Evolutionary conservation across 2,797 vertebrate genomes (phyloP), one percentile per base, ranked within the genome.

Genomic region (Alosa sapidissima): DNA sequence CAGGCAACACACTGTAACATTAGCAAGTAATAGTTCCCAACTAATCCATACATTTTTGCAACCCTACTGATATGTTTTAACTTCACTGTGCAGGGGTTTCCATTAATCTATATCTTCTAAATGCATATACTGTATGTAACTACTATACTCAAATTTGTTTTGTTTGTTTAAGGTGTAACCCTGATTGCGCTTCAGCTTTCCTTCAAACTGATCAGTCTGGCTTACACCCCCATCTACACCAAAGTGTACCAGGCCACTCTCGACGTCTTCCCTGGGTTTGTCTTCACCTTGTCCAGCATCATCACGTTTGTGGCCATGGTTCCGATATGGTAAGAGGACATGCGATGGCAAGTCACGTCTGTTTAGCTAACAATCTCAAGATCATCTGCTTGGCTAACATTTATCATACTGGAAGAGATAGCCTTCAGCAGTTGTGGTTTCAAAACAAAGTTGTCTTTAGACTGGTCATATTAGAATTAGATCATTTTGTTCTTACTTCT

Each of bases 181-280:
- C 97, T 99, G 54, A 96, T 96, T 75, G 72, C 84, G 3, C 95
- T 99, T 87, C 97, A 99, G 92, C 45, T 98, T 84, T 93, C 93
- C 36, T 94, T 99, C 89, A 95, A 96, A 86, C 87, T 96, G 33
- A 95, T 94, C 0, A 94, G 96, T 21, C 94, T 98, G 89, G 94
- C 90, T 28, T 96, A 98, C 85, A 96, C 97, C 81, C 96, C 96
- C 0, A 65, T 92, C 86, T 99, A 94, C 83, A 98, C 98, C 47
- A 95, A 96, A 88, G 94, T 99, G 89, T 99, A 99, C 88, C 97
- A 98, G 94, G 82, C 87, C 55, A 97, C 96, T 6, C 86, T 99
- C 89, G 90, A 93, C 88, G 96, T 94, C 95, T 96, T 96, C 81
- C 92, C 95, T 0, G 91, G 97, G 60, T 95, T 97, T 84, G 96